Evolutionary conservation across 2,888 invertebrate genomes (phyloP), one percentile per base, ranked within the genome.

Genomic region (Tetragnatha montana): DNA sequence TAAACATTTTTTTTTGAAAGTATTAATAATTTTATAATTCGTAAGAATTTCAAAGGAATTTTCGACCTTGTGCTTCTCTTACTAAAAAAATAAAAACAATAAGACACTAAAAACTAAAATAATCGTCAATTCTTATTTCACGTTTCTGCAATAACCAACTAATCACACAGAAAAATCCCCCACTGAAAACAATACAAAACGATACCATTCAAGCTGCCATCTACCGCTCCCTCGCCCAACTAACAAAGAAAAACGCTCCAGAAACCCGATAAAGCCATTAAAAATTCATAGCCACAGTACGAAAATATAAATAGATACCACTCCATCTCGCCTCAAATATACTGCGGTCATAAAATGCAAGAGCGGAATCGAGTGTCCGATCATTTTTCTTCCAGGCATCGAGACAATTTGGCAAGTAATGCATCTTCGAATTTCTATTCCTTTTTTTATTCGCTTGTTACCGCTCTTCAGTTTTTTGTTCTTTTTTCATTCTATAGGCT

Each of bases 401-500:
- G 22, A 78, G 22, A 17, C 21, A 14, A 78, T 68, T 68, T 22
- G 51, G 75, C 21, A 49, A 49, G 49, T 47, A 49, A 19, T 50
- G 12, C n/a, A 35, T 35, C 35, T 35, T 35, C 35, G 35, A 35
- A 35, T 35, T 35, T 35, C 35, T 35, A 1, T 35, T 35, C 35
- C 4, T 35, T 35, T 35, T 22, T 50, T 73, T 21, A 8, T 69
- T 70, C 70, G 21, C 76, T 76, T 21, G 6, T 83, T 12, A 0
- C 50, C 14, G 21, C 22, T 49, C 22, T 69, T 85, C 22, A n/a
- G n/a, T 12, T 1, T 17, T 83, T 22, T 19, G 2, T 49, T 74
- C 47, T n/a, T 68, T 7, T 68, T 74, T 70, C 71, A 12, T 78
- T 70, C 78, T 81, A 0, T 35, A 92, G 91, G 87, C 92, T 21